A percentile compares a stretch with the other conserved stretches of the same genome.
These are phyloP conservation scores for Xestoiulus laeticollis DNA, from an alignment of 2,888 invertebrate genomes.

Conservation along the genomic window DNA sequence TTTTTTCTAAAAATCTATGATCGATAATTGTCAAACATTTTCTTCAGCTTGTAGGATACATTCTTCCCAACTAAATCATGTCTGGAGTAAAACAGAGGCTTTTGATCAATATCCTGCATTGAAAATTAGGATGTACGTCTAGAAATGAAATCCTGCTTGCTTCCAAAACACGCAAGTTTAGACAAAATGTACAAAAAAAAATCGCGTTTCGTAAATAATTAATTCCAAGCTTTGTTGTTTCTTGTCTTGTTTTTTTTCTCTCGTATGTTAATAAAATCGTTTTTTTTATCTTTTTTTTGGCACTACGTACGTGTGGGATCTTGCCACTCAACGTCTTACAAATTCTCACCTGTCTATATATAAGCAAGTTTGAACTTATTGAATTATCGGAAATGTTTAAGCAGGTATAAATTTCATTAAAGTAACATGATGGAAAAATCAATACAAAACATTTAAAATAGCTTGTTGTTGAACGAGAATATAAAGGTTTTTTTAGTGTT, in stretches of 20 bases:
- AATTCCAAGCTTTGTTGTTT: background rate
- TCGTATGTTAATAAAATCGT: too few species aligned
- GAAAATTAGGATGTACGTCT: background rate
- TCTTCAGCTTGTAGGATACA: background rate
- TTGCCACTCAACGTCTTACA: background rate
- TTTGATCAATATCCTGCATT: background rate
- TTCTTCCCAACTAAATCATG: background rate
- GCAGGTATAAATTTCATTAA: background rate
- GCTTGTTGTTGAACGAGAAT: background rate
- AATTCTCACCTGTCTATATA: conserved; percentile 4
- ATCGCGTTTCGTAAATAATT: background rate
- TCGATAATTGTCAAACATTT: conserved; percentile 15
- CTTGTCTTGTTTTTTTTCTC: too few species aligned
- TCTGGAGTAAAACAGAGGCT: background rate
- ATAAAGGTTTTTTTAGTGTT: background rate
- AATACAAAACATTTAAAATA: background rate
- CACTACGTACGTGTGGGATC: background rate
- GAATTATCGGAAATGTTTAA: conserved; percentile 15
- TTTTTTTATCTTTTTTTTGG: background rate
- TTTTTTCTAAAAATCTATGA: background rate
- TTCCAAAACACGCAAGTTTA: background rate
- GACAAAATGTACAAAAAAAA: background rate
- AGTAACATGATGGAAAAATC: background rate
- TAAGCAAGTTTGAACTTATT: background rate
- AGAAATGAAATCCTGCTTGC: background rate